These are phyloP conservation scores for Lycodopsis pacificus DNA, from an alignment of 2,797 vertebrate genomes.

Conservation along the genomic window DNA sequence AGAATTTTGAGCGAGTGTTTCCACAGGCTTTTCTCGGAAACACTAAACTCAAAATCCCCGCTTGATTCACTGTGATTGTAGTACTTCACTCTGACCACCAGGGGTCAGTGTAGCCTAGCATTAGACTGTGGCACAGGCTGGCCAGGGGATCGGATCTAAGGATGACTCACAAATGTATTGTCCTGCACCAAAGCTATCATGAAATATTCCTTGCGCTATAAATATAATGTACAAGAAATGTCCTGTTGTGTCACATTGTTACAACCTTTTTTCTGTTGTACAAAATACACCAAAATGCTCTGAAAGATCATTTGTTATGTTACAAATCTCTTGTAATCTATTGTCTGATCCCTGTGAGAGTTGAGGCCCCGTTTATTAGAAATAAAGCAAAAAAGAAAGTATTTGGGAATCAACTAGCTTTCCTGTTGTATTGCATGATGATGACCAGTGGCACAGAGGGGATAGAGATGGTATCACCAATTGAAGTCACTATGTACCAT, in stretches of 20 bases:
- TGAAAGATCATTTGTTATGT: constrained; percentile 35
- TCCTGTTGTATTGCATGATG: not conserved
- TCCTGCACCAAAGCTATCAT: not conserved
- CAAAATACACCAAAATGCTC: constrained; percentile 15
- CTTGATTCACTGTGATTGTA: constrained; percentile 21
- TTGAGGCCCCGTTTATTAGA: constrained; percentile 22
- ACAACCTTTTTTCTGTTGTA: not conserved
- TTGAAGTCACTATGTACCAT: not conserved
- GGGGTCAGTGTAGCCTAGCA: constrained; percentile 57
- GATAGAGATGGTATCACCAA: constrained; percentile 4
- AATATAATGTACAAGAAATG: not conserved
- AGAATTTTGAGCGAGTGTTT: not conserved
- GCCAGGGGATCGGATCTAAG: not conserved
- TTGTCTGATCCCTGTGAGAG: constrained; percentile 38
- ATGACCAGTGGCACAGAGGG: not conserved
- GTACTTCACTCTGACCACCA: constrained; percentile 60
- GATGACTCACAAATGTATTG: constrained; percentile 10
- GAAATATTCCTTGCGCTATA: not conserved
- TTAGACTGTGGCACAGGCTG: not conserved
- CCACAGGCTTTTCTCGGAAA: not conserved
- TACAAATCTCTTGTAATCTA: constrained; percentile 60
- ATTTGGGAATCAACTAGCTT: constrained; percentile 13
- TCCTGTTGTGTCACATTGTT: not conserved
- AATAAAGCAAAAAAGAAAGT: constrained; percentile 12
- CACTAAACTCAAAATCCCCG: not conserved